phyloP scores from a whole-genome alignment of 2,888 invertebrate genomes.

The Campaea margaritaria region DNA sequence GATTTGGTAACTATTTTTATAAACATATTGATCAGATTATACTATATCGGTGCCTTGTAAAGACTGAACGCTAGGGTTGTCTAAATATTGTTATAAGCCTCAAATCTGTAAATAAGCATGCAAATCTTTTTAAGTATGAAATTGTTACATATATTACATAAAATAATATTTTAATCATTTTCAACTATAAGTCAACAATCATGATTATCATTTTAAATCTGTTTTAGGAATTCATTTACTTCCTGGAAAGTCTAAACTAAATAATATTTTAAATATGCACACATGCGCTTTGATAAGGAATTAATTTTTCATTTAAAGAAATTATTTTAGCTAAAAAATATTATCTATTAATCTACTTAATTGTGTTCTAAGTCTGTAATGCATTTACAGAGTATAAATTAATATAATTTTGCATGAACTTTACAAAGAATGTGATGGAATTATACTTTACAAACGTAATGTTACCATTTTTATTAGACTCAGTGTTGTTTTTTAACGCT shows the following conservation, averaged over 20 bases:
- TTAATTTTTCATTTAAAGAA: too few species aligned
- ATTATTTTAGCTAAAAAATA: conserved; percentile 1
- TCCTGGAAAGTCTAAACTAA: too few species aligned
- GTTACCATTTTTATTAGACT: conserved; percentile 51
- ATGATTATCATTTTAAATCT: too few species aligned
- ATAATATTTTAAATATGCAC: too few species aligned
- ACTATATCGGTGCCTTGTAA: conserved; percentile 70
- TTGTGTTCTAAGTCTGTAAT: conserved; percentile 12
- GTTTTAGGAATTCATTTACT: too few species aligned
- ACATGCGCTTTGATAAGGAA: too few species aligned
- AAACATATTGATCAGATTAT: conserved; percentile 49
- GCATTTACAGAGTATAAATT: conserved; percentile 24
- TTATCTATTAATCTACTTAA: conserved; percentile 1
- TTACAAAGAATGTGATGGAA: conserved; percentile 36
- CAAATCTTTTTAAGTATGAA: neutral
- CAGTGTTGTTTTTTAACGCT: conserved; percentile 36
- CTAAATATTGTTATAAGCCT: neutral
- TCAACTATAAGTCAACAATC: too few species aligned
- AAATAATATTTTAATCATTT: too few species aligned
- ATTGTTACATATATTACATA: too few species aligned
- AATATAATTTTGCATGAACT: conserved; percentile 29
- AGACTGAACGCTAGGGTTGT: conserved; percentile 59
- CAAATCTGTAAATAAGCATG: neutral
- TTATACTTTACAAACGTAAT: conserved; percentile 46
- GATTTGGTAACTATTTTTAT: conserved; percentile 35